Evolutionary conservation across 2,113 vertebrate genomes (phyloP).

Genomic region (Hippolais icterina): DNA sequence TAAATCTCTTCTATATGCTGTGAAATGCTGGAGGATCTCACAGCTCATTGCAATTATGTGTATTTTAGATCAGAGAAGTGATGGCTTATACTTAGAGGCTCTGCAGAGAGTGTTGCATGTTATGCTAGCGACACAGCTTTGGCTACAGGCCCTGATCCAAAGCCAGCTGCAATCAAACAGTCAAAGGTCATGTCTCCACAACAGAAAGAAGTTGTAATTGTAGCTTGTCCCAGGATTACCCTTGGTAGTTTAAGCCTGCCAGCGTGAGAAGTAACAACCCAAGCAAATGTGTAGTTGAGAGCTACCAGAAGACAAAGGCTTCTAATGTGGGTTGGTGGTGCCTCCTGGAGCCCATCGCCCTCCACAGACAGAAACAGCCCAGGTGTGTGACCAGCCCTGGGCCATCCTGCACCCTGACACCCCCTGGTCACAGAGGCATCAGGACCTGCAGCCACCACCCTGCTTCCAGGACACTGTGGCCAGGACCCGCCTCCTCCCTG

Average conservation of each 20-base stretch:
- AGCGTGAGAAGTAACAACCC: not conserved
- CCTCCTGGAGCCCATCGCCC: not conserved
- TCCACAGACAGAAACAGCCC: accelerated
- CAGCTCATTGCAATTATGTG: conserved; percentile 27
- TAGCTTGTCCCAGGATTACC: conserved; percentile 57
- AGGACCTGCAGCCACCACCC: not conserved
- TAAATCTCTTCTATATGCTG: conserved; percentile 48
- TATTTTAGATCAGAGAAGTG: conserved; percentile 44
- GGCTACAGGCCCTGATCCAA: conserved; percentile 36
- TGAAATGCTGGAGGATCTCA: conserved; percentile 33
- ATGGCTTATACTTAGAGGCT: conserved; percentile 23
- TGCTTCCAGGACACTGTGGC: not conserved
- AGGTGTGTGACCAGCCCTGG: not conserved
- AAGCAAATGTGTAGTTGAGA: not conserved
- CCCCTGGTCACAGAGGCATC: not conserved
- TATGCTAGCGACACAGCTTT: conserved; percentile 25
- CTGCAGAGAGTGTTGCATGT: conserved; percentile 26
- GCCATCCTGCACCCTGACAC: not conserved
- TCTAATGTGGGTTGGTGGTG: not conserved
- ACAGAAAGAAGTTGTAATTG: conserved; percentile 35
- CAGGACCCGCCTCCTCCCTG: not conserved
- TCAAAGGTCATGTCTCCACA: conserved; percentile 58
- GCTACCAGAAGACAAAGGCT: not conserved
- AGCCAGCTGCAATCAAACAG: conserved; percentile 46
- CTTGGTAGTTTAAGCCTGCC: conserved; percentile 16